phyloP scores from a whole-genome alignment of 2,113 vertebrate species.

The Entosphenus tridentatus region DNA sequence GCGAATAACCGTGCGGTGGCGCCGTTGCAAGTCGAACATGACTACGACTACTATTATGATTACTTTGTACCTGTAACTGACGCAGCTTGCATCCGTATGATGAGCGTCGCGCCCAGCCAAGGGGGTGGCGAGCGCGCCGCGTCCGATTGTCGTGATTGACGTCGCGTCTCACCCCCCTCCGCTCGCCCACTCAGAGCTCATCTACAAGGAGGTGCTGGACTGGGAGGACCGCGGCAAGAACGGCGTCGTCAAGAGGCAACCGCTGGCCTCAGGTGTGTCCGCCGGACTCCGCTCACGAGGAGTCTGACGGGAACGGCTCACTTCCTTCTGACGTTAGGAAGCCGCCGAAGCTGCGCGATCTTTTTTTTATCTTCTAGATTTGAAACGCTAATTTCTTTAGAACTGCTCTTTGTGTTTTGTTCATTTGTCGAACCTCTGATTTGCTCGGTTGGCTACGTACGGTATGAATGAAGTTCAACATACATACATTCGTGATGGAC shows the following conservation, averaged over 20 bases:
- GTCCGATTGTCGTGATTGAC: too few species aligned
- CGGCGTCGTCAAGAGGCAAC: conserved; percentile 96
- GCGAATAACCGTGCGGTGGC: too few species aligned
- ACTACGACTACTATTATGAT: too few species aligned
- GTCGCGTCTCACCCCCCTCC: neutral
- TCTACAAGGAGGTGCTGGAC: conserved; percentile 99
- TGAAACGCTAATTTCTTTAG: neutral
- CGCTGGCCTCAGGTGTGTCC: conserved; percentile 89
- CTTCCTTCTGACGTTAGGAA: neutral
- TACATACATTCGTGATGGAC: too few species aligned
- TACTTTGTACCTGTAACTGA: too few species aligned
- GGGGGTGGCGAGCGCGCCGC: too few species aligned
- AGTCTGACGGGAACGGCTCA: neutral
- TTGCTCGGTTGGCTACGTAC: too few species aligned
- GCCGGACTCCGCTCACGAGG: neutral
- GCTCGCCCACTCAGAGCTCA: conserved; percentile 42
- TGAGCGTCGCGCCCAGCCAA: too few species aligned
- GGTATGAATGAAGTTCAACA: too few species aligned
- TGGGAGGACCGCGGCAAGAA: conserved; percentile 99
- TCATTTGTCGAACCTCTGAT: neutral
- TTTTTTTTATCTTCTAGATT: neutral
- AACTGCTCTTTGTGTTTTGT: neutral
- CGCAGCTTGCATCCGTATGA: too few species aligned
- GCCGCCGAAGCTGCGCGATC: neutral
- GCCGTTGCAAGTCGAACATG: too few species aligned